Percentiles rank a stretch among this genome's conserved stretches.
Conservation (phyloP, 2,113 vertebrate genomes). For the Boulengerochromis microlepis region DNA sequence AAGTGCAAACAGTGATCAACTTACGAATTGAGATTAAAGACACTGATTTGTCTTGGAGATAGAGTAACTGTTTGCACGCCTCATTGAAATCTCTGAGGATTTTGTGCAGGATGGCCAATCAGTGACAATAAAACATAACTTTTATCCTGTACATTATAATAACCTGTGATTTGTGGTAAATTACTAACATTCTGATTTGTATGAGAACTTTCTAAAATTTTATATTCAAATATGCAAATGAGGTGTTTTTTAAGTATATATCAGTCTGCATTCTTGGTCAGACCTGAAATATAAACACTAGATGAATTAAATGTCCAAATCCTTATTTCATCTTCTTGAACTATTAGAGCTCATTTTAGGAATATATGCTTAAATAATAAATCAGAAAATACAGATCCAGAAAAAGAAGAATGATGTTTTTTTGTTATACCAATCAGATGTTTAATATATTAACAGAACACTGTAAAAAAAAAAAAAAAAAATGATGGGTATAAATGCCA, state of each 20-base stretch:
- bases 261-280: not conserved
- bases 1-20: not conserved
- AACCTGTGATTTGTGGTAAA: not conserved
- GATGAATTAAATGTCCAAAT: not conserved
- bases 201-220: not conserved
- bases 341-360: not conserved
- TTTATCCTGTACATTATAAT: not conserved
- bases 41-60: not conserved
- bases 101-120: not conserved
- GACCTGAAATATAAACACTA: not conserved
- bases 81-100: not conserved
- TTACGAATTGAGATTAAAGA: not conserved
- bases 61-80: not conserved
- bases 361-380: not conserved
- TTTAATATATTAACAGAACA: not conserved
- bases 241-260: not conserved
- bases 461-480: not conserved
- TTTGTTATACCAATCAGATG: not conserved
- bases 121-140: not conserved
- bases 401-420: not conserved
- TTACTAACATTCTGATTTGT: not conserved
- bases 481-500: not conserved
- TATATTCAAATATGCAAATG: not conserved
- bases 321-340: not conserved
- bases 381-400: not conserved